Base-by-base conservation (phyloP, 2,888 invertebrate genomes). In the Druceiella hillmani region DNA sequence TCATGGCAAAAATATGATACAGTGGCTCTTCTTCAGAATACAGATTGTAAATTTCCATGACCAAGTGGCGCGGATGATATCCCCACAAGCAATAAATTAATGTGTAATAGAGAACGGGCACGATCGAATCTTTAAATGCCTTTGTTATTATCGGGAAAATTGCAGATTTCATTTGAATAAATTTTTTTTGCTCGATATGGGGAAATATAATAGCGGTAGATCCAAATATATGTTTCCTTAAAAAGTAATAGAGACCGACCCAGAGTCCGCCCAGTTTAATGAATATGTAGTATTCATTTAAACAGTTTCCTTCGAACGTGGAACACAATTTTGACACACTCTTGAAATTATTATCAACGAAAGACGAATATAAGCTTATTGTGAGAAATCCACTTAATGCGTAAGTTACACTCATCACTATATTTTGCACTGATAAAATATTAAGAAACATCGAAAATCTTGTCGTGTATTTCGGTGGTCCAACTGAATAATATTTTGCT, bases 151-250 rank as follows among this genome's bases (percentile, higher is more conserved):
- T 67, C 2, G 66, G 58, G 31, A 66, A 64, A 4, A 85, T 53
- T 1, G 75, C 67, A 16, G 76, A 61, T 52, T 81, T 79, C 11
- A 87, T 69, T 52, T 81, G 78, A 3, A 79, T 68, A 46, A 83
- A 73, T 55, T 83, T 86, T 27, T 75, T 74, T 57, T 81, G 80
- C 43, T 83, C 79, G 10, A 84, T 71, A n/a, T 82, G 75, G 5
- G 84, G 78, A 55, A 86, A 87, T 15, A 74, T 63, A 1, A 87
- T 62, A 45, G 73, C 64, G 43, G 75, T 70, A 6, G 63, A 57
- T 13, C 74, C 72, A 31, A 74, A 66, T 24, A 78, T 62, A 48
- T 76, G 76, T 6, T 73, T 66, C 50, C 70, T 76, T 2, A 75
- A 44, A 48, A 79, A 82, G 50, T 76, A 71, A 47, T 62, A 67